phyloP scores from a whole-genome alignment of 2,888 invertebrate species.

The Hemistola chrysoprasaria region DNA sequence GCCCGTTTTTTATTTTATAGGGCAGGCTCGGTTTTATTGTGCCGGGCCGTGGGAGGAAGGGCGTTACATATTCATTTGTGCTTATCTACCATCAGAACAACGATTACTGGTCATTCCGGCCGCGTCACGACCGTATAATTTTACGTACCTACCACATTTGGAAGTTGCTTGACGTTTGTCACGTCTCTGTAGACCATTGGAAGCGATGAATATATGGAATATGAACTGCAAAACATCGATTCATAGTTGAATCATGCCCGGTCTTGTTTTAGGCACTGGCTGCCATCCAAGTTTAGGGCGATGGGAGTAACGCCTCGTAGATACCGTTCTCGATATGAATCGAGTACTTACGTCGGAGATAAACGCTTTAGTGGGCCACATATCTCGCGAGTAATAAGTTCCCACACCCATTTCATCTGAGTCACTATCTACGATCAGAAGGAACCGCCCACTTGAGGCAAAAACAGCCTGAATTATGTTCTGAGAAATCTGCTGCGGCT shows the following conservation, averaged over 20 bases:
- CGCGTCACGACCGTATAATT: slow-evolving; percentile 50
- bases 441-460: slow-evolving; percentile 65
- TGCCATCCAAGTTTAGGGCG: slow-evolving; percentile 62
- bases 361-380: slow-evolving; percentile 48
- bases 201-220: slow-evolving; percentile 49
- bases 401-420: slow-evolving; percentile 70
- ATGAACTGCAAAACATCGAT: slow-evolving; percentile 41
- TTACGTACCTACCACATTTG: slow-evolving; percentile 44
- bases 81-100: slow-evolving; percentile 71
- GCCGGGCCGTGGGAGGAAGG: slow-evolving; percentile 68
- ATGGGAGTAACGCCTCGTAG: slow-evolving; percentile 44
- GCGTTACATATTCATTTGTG: slow-evolving; percentile 76
- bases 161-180: slow-evolving; percentile 45
- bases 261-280: slow-evolving; percentile 67
- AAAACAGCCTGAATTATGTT: slow-evolving; percentile 59
- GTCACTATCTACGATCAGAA: slow-evolving; percentile 63
- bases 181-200: slow-evolving; percentile 48
- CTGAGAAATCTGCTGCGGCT: slow-evolving; percentile 43
- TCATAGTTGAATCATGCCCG: slow-evolving; percentile 60
- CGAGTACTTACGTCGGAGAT: slow-evolving; percentile 54
- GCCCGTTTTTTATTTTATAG: slow-evolving; percentile 73
- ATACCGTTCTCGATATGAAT: slow-evolving; percentile 58
- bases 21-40: slow-evolving; percentile 64
- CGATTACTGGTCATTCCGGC: slow-evolving; percentile 67
- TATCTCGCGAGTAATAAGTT: slow-evolving; percentile 52